A percentile compares a stretch with the other conserved stretches of the same genome.
Evolutionary conservation across 1,140 invertebrate genomes (phyloP).

Genomic region (Drosophila yakuba): DNA sequence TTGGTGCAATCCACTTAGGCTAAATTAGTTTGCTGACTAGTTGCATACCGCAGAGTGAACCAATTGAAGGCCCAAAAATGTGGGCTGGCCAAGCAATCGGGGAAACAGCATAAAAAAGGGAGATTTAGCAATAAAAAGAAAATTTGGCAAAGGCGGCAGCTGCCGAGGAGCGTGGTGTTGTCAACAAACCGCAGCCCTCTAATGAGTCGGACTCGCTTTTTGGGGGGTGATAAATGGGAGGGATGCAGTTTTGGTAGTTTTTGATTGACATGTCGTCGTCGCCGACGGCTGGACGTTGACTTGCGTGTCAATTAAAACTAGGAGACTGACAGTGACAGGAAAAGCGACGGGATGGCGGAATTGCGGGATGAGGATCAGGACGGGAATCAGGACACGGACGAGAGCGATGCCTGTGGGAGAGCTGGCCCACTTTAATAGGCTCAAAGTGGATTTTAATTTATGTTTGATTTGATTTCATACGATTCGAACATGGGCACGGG

Average conservation of each 20-base stretch:
- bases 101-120: constrained; percentile 18
- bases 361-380: not conserved
- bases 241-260: constrained; percentile 62
- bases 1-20: constrained; percentile 32
- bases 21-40: constrained; percentile 45
- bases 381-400: not conserved
- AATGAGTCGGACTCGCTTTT: constrained; percentile 52
- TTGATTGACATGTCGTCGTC: constrained; percentile 82
- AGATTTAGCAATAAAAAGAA: constrained; percentile 41
- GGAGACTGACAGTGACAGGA: constrained; percentile 55
- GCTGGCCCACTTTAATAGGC: constrained; percentile 79
- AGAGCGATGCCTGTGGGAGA: constrained; percentile 20
- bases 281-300: constrained; percentile 78
- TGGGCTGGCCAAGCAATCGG: constrained; percentile 16
- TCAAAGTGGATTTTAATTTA: constrained; percentile 84
- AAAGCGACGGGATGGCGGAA: not conserved
- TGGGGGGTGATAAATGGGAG: constrained; percentile 13
- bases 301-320: constrained; percentile 83
- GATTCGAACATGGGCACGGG: constrained; percentile 43
- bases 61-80: constrained; percentile 52
- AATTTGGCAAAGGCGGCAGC: constrained; percentile 39
- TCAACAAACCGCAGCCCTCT: constrained; percentile 71
- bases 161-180: constrained; percentile 39
- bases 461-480: constrained; percentile 78
- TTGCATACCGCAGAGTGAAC: constrained; percentile 18